Evolutionary conservation across 2,888 invertebrate species (phyloP).

Genomic region (Sphaerophoria taeniata): DNA sequence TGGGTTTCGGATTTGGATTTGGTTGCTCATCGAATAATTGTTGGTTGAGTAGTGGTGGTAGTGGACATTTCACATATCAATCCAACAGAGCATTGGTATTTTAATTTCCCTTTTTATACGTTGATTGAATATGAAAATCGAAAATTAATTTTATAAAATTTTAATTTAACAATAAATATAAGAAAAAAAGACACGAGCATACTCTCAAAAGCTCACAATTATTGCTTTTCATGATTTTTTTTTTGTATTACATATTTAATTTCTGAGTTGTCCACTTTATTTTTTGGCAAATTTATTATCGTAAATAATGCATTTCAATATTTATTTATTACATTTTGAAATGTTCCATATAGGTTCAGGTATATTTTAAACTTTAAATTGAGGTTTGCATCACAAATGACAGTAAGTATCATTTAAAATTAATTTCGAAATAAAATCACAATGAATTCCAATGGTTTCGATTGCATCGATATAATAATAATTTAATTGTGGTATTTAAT

Average conservation of each 20-base stretch:
- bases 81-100: slow-evolving; percentile 51
- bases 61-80: slow-evolving; percentile 39
- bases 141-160: slow-evolving; percentile 57
- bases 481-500: slow-evolving; percentile 23
- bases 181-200: not conserved
- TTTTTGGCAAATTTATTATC: slow-evolving; percentile 45
- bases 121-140: slow-evolving; percentile 72
- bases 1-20: slow-evolving; percentile 72
- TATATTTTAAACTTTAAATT: slow-evolving; percentile 24
- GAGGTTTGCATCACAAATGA: slow-evolving; percentile 49
- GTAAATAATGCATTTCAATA: slow-evolving; percentile 34
- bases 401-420: slow-evolving; percentile 30
- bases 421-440: slow-evolving; percentile 26
- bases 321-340: slow-evolving; percentile 20
- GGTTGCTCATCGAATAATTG: slow-evolving; percentile 17
- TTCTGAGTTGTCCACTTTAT: not conserved
- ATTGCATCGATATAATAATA: slow-evolving; percentile 21
- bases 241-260: slow-evolving; percentile 2
- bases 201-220: not conserved
- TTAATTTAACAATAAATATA: slow-evolving; percentile 30
- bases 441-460: slow-evolving; percentile 38
- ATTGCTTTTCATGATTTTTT: slow-evolving; percentile 34
- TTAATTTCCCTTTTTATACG: slow-evolving; percentile 73
- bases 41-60: not conserved
- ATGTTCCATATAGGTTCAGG: not conserved